Evolutionary conservation across 2,888 invertebrate species (phyloP).

Genomic region (Sesia bembeciformis): DNA sequence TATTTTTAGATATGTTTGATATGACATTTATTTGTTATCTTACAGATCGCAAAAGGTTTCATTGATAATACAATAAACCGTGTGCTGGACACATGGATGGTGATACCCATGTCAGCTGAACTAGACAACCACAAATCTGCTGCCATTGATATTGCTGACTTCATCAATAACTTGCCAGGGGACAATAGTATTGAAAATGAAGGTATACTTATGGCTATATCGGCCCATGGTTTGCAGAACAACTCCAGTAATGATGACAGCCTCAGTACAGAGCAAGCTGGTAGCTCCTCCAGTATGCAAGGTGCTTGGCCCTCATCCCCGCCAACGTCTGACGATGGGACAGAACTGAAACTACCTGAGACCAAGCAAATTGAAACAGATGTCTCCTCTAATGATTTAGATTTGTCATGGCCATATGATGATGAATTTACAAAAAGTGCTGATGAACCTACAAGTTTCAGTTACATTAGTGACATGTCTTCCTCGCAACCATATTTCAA

Average conservation of each 20-base stretch:
- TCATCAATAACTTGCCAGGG: slow-evolving; percentile 69
- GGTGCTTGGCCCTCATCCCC: slow-evolving; percentile 23
- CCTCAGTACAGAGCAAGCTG: slow-evolving; percentile 4
- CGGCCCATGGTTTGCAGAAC: slow-evolving; percentile 78
- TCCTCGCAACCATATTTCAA: slow-evolving; percentile 31
- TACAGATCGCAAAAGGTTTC: slow-evolving; percentile 76
- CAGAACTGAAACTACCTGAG: slow-evolving; percentile 6
- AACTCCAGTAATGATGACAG: slow-evolving; percentile 24
- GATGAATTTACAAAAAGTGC: slow-evolving; percentile 21
- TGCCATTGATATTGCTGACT: slow-evolving; percentile 64
- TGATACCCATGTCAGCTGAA: slow-evolving; percentile 54
- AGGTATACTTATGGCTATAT: slow-evolving; percentile 83
- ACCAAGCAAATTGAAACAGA: slow-evolving; percentile 18
- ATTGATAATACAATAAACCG: slow-evolving; percentile 81
- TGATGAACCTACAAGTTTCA: background rate
- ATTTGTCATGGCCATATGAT: slow-evolving; percentile 29
- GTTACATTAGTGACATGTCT: slow-evolving; percentile 15
- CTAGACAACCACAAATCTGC: slow-evolving; percentile 42
- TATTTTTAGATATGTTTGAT: too few species aligned
- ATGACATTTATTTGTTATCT: slow-evolving; percentile 10
- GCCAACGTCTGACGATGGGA: slow-evolving; percentile 32
- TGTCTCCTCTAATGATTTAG: slow-evolving; percentile 23
- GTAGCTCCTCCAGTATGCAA: slow-evolving; percentile 9
- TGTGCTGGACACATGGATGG: slow-evolving; percentile 76
- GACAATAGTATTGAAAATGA: slow-evolving; percentile 79